Conservation (phyloP, 1,140 invertebrate species). For the Calycopis cecrops region DNA sequence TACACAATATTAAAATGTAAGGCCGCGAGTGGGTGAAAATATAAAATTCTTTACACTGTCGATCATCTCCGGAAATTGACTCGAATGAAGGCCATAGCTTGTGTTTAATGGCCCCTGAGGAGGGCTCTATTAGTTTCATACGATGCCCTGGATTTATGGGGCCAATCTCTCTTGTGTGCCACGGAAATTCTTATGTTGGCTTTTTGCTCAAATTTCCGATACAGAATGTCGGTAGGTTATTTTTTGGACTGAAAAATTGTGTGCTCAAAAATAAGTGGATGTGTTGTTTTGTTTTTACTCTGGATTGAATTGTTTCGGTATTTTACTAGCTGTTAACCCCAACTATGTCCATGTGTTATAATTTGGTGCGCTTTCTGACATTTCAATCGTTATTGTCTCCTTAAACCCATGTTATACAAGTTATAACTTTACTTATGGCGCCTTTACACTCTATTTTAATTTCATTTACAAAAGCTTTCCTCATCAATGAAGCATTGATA, state of each 20-base stretch:
- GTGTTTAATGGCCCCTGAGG: slow-evolving; percentile 39
- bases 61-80: slow-evolving; percentile 41
- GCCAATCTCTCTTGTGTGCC: slow-evolving; percentile 29
- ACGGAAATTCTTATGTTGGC: slow-evolving; percentile 25
- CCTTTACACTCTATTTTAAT: no score
- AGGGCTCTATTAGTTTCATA: slow-evolving; percentile 48
- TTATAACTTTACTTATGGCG: no score
- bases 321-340: no score
- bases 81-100: slow-evolving; percentile 36
- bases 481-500: no score
- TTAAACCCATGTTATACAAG: no score
- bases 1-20: slow-evolving; percentile 12
- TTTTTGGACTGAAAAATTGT: neutral
- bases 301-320: no score
- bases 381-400: no score
- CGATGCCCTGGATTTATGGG: slow-evolving; percentile 40
- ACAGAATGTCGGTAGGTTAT: neutral
- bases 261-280: neutral
- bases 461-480: no score
- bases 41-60: slow-evolving; percentile 26
- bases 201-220: slow-evolving; percentile 6
- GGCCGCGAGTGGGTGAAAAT: slow-evolving; percentile 15
- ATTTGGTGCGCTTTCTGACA: no score
- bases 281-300: no score
- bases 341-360: no score